These are phyloP conservation scores for Centropus bengalensis DNA, from an alignment of 2,113 vertebrate species.

Conservation along the genomic window DNA sequence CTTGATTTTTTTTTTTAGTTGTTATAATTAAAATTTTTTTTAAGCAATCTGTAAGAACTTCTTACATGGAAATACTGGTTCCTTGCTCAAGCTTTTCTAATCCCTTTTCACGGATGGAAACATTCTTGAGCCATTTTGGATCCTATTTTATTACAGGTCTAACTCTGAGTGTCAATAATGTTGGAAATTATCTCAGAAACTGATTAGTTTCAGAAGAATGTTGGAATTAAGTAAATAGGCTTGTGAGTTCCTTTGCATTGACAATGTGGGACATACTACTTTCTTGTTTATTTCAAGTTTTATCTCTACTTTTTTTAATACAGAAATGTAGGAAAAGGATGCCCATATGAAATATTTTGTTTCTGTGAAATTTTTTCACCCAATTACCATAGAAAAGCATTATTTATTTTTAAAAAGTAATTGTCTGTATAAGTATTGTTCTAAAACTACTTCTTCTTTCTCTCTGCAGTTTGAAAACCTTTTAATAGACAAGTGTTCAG, in stretches of 20 bases:
- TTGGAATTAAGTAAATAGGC: background rate
- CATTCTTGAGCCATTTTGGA: background rate
- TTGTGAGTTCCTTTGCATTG: background rate
- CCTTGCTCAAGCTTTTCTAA: background rate
- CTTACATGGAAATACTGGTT: accelerated
- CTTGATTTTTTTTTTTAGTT: background rate
- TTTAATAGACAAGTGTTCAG: conserved; percentile 91
- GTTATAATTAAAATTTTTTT: background rate
- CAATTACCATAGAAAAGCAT: background rate
- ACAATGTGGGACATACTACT: background rate
- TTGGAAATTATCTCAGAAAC: background rate
- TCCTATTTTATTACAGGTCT: background rate
- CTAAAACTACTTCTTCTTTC: background rate
- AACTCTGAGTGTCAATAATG: background rate
- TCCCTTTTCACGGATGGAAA: background rate
- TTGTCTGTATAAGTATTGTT: background rate
- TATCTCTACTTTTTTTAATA: background rate
- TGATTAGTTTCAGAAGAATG: background rate
- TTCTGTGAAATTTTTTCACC: background rate
- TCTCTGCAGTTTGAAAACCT: conserved; percentile 86
- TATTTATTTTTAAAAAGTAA: background rate
- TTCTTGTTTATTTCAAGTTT: background rate
- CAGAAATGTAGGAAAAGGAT: background rate
- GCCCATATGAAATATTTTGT: background rate
- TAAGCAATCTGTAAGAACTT: background rate